These are phyloP conservation scores for Hylaeus anthracinus DNA, from an alignment of 1,140 invertebrate genomes.

Conservation along the genomic window DNA sequence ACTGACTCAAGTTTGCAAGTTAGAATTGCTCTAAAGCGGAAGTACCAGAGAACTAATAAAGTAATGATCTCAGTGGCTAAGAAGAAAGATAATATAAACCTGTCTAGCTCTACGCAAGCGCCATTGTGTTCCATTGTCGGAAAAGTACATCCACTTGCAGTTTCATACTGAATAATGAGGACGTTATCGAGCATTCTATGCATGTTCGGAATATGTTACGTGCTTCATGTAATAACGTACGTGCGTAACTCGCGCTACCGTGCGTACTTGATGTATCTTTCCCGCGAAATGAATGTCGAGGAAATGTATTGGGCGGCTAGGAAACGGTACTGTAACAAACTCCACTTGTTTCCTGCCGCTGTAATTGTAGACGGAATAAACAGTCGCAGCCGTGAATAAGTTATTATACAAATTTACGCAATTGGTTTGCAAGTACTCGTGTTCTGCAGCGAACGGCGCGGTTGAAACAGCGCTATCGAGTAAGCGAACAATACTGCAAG, in stretches of 20 bases:
- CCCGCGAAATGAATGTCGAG: not conserved
- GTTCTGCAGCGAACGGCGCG: too few relatives aligned
- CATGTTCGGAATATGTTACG: slow-evolving; percentile 27
- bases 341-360: not conserved
- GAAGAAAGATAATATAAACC: not conserved
- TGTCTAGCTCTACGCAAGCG: not conserved
- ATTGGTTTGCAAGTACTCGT: too few relatives aligned
- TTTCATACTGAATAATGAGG: slow-evolving; percentile 3
- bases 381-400: too few relatives aligned
- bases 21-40: too few relatives aligned
- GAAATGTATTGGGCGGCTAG: not conserved
- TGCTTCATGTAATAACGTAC: slow-evolving; percentile 13
- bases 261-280: not conserved
- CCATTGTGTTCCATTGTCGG: not conserved
- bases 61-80: not conserved
- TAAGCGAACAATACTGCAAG: too few relatives aligned
- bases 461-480: too few relatives aligned
- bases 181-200: slow-evolving; percentile 32
- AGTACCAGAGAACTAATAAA: not conserved
- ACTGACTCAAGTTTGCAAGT: too few relatives aligned
- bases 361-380: too few relatives aligned
- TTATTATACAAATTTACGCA: too few relatives aligned
- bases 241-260: not conserved
- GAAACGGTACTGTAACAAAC: not conserved
- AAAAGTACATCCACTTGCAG: not conserved